phyloP scores from a whole-genome alignment of 2,888 invertebrate genomes.

The Drosophila rellima region DNA sequence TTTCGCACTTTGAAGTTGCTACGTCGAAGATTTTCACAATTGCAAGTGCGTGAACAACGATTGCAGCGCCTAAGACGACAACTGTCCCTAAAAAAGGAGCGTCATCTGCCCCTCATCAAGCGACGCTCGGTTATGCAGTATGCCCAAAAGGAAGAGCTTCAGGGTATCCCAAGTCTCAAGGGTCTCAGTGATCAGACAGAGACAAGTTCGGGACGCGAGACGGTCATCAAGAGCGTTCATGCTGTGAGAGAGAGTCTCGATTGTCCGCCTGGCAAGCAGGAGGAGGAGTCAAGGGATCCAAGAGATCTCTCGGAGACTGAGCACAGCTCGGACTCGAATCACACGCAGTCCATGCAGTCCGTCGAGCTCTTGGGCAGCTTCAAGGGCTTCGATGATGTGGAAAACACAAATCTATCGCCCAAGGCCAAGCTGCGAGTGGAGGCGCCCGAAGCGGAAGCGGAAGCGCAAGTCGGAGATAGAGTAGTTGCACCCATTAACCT shows the following conservation, averaged over 20 bases:
- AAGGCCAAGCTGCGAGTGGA: constrained; percentile 48
- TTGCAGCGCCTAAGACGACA: constrained; percentile 51
- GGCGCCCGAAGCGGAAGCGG: neutral
- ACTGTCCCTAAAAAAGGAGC: constrained; percentile 58
- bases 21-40: constrained; percentile 35
- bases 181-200: constrained; percentile 55
- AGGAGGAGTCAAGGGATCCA: neutral
- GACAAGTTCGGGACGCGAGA: constrained; percentile 52
- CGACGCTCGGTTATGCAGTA: constrained; percentile 66
- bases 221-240: constrained; percentile 67
- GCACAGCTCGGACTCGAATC: constrained; percentile 36
- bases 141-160: constrained; percentile 1
- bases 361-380: constrained; percentile 55
- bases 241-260: constrained; percentile 35
- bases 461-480: neutral
- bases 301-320: neutral
- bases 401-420: constrained; percentile 65
- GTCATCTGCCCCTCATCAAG: constrained; percentile 75
- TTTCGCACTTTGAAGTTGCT: constrained; percentile 67
- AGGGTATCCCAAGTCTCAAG: constrained; percentile 60
- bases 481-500: neutral
- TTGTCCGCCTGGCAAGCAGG: neutral
- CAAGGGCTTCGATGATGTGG: constrained; percentile 71
- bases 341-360: constrained; percentile 41
- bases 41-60: constrained; percentile 34